Evolutionary conservation across 2,113 vertebrate species (phyloP).

Genomic region (Ia io): DNA sequence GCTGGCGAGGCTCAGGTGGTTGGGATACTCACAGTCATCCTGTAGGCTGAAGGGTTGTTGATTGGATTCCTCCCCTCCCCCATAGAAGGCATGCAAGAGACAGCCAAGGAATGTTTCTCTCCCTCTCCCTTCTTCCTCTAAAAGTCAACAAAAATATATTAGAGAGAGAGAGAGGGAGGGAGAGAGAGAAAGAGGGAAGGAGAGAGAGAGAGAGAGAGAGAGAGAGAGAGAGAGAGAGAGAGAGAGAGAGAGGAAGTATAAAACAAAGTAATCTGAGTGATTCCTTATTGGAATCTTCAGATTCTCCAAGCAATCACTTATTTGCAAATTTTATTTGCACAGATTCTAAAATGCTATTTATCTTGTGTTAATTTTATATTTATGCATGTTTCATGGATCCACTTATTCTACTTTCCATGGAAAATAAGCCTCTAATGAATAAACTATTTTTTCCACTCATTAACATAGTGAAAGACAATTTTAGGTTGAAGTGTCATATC

Average conservation of each 20-base stretch:
- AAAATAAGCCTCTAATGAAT: slow-evolving; percentile 39
- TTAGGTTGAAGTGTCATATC: slow-evolving; percentile 22
- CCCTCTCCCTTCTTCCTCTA: too few relatives aligned
- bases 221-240: too few relatives aligned
- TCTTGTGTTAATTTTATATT: neutral
- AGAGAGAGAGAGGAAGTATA: neutral
- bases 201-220: too few relatives aligned
- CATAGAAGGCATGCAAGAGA: too few relatives aligned
- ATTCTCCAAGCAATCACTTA: neutral
- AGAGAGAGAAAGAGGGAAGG: too few relatives aligned
- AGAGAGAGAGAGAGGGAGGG: too few relatives aligned
- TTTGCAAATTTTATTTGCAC: slow-evolving; percentile 40
- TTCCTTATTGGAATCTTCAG: neutral
- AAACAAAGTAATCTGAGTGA: neutral
- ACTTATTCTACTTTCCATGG: neutral
- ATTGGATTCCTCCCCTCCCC: too few relatives aligned
- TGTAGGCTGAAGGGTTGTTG: too few relatives aligned
- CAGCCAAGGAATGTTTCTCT: too few relatives aligned
- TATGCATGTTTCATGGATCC: slow-evolving; percentile 16
- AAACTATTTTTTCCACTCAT: slow-evolving; percentile 40
- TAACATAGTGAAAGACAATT: slow-evolving; percentile 32
- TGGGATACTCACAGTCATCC: too few relatives aligned
- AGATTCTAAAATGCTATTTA: slow-evolving; percentile 8
- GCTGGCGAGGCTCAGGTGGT: too few relatives aligned
- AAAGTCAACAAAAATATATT: too few relatives aligned